Percentiles rank a stretch among this genome's conserved stretches.
These are phyloP conservation scores for Lasioglossum vierecki DNA, from an alignment of 2,888 invertebrate genomes.

Conservation along the genomic window DNA sequence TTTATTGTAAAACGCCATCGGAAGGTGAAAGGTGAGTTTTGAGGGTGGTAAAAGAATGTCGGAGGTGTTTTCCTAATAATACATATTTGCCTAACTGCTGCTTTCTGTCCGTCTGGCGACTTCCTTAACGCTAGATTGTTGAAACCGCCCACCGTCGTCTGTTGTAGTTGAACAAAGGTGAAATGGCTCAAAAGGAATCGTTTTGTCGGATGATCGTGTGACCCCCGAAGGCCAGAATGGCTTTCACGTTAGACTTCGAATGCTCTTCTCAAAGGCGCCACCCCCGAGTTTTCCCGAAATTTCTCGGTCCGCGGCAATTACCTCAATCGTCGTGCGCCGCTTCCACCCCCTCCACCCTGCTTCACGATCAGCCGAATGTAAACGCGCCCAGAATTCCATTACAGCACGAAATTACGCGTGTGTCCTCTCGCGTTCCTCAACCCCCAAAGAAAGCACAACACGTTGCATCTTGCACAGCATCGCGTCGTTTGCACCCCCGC, in stretches of 20 bases:
- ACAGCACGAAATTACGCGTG: background rate
- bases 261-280: constrained; percentile 55
- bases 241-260: constrained; percentile 59
- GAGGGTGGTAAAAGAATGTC: no score
- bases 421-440: background rate
- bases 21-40: no score
- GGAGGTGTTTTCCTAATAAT: background rate
- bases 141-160: background rate
- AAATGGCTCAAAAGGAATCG: constrained; percentile 64
- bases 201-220: constrained; percentile 57
- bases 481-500: background rate
- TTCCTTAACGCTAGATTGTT: background rate
- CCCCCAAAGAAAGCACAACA: background rate
- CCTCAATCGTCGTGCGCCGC: constrained; percentile 25
- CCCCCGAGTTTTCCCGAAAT: constrained; percentile 34
- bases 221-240: constrained; percentile 29
- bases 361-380: background rate
- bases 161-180: constrained; percentile 58
- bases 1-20: no score
- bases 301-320: constrained; percentile 51
- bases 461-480: background rate
- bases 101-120: background rate
- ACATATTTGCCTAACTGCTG: background rate
- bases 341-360: background rate
- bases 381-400: constrained; percentile 26